phyloP scores from a whole-genome alignment of 1,140 invertebrate genomes.

The Caenorhabditis tropicalis region DNA sequence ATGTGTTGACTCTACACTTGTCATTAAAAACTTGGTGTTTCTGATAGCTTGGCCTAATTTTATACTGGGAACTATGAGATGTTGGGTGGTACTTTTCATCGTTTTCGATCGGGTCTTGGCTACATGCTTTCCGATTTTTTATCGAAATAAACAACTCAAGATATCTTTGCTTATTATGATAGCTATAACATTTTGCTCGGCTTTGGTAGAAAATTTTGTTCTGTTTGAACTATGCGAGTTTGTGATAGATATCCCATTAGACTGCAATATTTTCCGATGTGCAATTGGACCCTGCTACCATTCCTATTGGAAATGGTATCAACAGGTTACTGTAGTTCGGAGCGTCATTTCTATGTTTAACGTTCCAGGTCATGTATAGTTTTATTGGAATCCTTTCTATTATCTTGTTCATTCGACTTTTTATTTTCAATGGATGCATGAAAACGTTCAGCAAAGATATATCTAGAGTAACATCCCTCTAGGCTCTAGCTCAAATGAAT shows the following conservation, averaged over 20 bases:
- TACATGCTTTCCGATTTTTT: background rate
- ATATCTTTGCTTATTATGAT: background rate
- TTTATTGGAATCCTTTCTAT: no score
- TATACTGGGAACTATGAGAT: background rate
- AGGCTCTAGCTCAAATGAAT: no score
- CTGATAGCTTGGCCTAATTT: background rate
- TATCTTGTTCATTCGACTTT: no score
- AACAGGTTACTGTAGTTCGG: no score
- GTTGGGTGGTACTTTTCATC: background rate
- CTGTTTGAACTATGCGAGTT: background rate
- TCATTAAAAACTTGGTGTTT: background rate
- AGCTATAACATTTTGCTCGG: background rate
- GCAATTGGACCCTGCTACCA: background rate
- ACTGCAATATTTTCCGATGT: background rate
- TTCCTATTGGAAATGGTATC: constrained; percentile 1
- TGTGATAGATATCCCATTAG: background rate
- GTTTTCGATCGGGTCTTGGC: background rate
- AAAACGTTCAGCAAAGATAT: no score
- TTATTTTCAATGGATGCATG: no score
- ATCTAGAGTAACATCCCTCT: no score
- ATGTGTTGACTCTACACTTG: background rate
- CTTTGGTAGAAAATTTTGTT: background rate
- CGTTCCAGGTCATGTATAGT: no score
- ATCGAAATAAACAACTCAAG: background rate
- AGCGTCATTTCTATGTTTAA: no score